Evolutionary conservation across 2,888 invertebrate genomes (phyloP), one percentile per base, ranked within the genome.

Genomic region (Chaitophorus viminalis): DNA sequence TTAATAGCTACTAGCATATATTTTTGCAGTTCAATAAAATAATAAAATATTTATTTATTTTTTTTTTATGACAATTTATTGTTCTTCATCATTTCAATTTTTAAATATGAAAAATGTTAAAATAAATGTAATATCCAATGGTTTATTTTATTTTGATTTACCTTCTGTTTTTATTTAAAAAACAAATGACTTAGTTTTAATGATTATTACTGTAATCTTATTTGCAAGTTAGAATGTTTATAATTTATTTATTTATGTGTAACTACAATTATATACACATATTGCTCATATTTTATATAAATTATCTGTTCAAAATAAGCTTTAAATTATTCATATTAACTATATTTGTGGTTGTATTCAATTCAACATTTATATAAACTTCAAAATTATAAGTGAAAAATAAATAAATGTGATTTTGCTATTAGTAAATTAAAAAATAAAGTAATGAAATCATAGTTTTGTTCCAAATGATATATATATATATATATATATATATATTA

Each of bases 391-490:
- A 17, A 54, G 74, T 72, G 25, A 52, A 21, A 65, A 17, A 76
- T 31, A 84, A 46, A 68, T 77, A 46, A 8, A 33, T 84, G 39
- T 77, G 77, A 52, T 77, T 76, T 76, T 46, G 4, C 18, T 3
- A 33, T 25, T 17, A 76, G 25, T 76, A 76, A 65, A 76, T 84
- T 65, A 1, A 65, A 84, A 75, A 68, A 77, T 68, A 68, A 76
- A 84, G 65, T 76, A 65, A 84, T 65, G 46, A 65, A 76, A 39
- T 76, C 46, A 76, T 74, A 54, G 52, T 68, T 84, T 33, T 77
- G 46, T 76, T 77, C 84, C 84, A 76, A 68, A 68, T 76, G 18
- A 75, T 29, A n/a, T n/a, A n/a, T n/a, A n/a, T n/a, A n/a, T n/a
- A n/a, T n/a, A n/a, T n/a, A n/a, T n/a, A n/a, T n/a, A n/a, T n/a